Evolutionary conservation across 2,113 vertebrate genomes (phyloP).

Genomic region (Ancistrus triradiatus): DNA sequence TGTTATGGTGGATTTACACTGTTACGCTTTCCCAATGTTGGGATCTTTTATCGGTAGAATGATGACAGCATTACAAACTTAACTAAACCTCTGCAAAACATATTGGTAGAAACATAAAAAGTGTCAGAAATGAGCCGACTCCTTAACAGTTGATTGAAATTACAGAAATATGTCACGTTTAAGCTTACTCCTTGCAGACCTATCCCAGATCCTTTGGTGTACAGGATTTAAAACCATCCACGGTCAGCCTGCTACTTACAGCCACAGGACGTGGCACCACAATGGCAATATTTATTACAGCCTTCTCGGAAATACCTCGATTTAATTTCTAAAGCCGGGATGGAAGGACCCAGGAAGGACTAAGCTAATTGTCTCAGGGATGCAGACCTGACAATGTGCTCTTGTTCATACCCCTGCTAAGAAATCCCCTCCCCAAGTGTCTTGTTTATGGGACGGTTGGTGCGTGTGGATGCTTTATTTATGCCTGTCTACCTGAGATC

Average conservation of each 20-base stretch:
- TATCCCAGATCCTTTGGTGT: too few species aligned
- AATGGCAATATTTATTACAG: constrained; percentile 74
- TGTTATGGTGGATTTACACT: too few species aligned
- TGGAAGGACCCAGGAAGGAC: constrained; percentile 68
- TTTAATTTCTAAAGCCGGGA: constrained; percentile 77
- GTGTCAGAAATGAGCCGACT: too few species aligned
- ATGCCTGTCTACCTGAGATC: constrained; percentile 71
- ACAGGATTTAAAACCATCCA: too few species aligned
- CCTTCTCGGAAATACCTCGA: constrained; percentile 87
- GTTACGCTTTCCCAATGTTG: too few species aligned
- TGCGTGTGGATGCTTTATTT: constrained; percentile 56
- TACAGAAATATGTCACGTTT: too few species aligned
- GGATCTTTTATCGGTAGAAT: too few species aligned
- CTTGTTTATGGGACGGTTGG: constrained; percentile 70
- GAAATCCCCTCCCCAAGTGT: constrained; percentile 30
- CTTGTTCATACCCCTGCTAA: constrained; percentile 40
- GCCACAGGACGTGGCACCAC: neutral
- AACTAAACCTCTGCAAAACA: too few species aligned
- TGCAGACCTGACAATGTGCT: constrained; percentile 46
- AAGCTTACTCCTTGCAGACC: too few species aligned
- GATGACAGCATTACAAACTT: too few species aligned
- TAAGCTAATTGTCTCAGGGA: constrained; percentile 66
- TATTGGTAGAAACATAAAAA: too few species aligned
- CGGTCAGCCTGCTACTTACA: constrained; percentile 16
- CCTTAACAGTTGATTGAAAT: too few species aligned